phyloP scores from a whole-genome alignment of 1,140 invertebrate genomes.

The Catajapyx aquilonaris region DNA sequence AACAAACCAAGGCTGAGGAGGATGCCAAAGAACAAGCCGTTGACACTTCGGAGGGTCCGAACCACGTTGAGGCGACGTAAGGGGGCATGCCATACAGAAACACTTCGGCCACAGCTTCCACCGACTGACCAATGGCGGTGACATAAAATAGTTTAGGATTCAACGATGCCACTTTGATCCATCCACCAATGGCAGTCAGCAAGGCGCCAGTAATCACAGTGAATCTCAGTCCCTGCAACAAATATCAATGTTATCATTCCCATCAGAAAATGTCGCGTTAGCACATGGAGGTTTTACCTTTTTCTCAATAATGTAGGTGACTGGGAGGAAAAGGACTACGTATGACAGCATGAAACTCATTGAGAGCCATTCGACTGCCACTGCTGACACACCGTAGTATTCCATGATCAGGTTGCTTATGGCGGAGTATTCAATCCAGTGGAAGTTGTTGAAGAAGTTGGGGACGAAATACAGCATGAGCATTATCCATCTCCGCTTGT shows the following conservation, averaged over 20 bases:
- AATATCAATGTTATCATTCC: background rate
- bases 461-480: constrained; percentile 26
- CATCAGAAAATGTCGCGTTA: background rate
- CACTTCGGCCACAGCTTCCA: no score
- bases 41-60: no score
- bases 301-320: constrained; percentile 30
- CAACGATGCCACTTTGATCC: no score
- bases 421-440: constrained; percentile 14
- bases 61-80: no score
- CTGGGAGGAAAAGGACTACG: constrained; percentile 37
- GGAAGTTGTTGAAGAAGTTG: constrained; percentile 27
- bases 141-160: no score
- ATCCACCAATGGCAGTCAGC: background rate
- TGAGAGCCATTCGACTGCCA: constrained; percentile 33
- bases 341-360: constrained; percentile 44
- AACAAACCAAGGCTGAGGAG: no score
- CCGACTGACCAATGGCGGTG: no score
- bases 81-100: no score
- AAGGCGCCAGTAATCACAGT: background rate
- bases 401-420: constrained; percentile 9
- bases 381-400: constrained; percentile 15
- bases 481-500: constrained; percentile 26
- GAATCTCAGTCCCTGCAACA: background rate
- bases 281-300: no score
- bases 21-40: no score